Conservation (phyloP, 2,797 vertebrate species). For the Alfaro cultratus region DNA sequence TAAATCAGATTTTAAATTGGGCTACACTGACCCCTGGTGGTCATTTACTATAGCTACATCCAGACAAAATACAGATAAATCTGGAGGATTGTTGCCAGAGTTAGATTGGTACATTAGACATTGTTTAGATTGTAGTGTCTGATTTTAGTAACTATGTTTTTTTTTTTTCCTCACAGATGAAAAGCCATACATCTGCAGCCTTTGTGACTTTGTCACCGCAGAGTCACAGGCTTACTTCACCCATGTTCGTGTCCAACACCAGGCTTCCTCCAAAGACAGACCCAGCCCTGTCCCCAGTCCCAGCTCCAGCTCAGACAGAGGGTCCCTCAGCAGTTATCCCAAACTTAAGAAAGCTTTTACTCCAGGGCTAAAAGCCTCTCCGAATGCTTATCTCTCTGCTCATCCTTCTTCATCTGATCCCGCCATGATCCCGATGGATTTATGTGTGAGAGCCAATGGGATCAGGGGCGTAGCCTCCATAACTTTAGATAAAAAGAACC, state of each 20-base stretch:
- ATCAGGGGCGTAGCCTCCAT: constrained; percentile 60
- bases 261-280: constrained; percentile 38
- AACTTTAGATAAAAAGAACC: constrained; percentile 76
- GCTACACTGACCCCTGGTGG: constrained; percentile 71
- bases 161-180: constrained; percentile 77
- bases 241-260: constrained; percentile 77
- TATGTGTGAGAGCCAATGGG: constrained; percentile 71
- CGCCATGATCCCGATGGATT: constrained; percentile 65
- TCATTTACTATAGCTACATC: constrained; percentile 23
- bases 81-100: constrained; percentile 16
- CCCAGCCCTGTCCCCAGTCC: constrained; percentile 52
- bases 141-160: constrained; percentile 38
- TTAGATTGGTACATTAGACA: background rate
- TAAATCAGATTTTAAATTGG: constrained; percentile 9
- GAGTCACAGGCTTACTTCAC: constrained; percentile 70
- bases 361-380: constrained; percentile 49
- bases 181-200: constrained; percentile 82
- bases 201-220: constrained; percentile 80
- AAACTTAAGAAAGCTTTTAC: constrained; percentile 74
- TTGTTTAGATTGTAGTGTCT: constrained; percentile 6
- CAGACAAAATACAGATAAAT: constrained; percentile 5
- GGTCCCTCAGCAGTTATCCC: constrained; percentile 50
- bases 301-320: constrained; percentile 59
- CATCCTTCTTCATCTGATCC: constrained; percentile 47
- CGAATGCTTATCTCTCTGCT: constrained; percentile 48